Base-by-base conservation (phyloP, 2,113 vertebrate species). In the Pyxicephalus adspersus region DNA sequence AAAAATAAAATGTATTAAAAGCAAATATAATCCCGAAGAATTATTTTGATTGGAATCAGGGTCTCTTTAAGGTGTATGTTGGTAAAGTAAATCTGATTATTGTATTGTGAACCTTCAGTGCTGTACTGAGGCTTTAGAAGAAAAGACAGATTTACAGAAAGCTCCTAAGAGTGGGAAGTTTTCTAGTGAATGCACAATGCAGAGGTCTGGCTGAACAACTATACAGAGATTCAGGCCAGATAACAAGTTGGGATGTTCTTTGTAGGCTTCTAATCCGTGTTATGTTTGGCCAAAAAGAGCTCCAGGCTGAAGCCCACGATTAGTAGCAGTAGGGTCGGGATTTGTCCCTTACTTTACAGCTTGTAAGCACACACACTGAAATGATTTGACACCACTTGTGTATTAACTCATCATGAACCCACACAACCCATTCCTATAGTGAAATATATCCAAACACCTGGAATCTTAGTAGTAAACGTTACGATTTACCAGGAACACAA, bases 261-360 rank as follows among this genome's bases (percentile, higher is more conserved):
- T 15, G 23, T 26, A 52, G 66, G 34, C 66, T 77, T 55, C 74
- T 45, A 77, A 64, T 19, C 63, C 65, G 61, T 31, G 18, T 71
- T 60, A 29, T 70, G 23, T 72, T 72, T 80, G 66, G 77, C 66
- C 25, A 17, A 52, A 20, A 45, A 34, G 28, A 68, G 54, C 23
- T 16, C 4, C 34, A 25, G 17, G 23, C 25, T 38, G 54, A 58
- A 60, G 34, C 20, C 45, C 34, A 57, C n/a, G 55, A 72, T 80
- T 63, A 80, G 19, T 34, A 50, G 54, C 22, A 23, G 52, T 51
- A 23, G 45, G 66, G 71, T 55, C 28, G n/a, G 65, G 77, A 80
- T 63, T 71, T 71, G 77, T 58, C 65, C 68, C 65, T 68, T 61
- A 61, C 77, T 80, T 70, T 71, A 63, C 77, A 80, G 77, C 77